These are phyloP conservation scores for Bungarus multicinctus DNA, from an alignment of 2,113 vertebrate genomes.

Conservation along the genomic window DNA sequence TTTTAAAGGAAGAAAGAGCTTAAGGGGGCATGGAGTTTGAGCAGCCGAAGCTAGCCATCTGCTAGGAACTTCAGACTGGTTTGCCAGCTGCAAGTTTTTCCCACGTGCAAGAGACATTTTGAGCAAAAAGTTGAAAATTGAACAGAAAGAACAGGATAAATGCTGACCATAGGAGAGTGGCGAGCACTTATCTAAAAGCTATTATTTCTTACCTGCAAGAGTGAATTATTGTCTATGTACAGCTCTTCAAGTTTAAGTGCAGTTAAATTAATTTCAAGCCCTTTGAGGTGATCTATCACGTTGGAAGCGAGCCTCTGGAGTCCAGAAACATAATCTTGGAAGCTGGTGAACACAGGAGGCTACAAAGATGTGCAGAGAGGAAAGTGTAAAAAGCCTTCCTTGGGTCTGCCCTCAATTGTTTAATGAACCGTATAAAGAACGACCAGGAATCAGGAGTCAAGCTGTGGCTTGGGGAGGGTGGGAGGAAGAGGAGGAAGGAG, in stretches of 20 bases:
- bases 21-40: not conserved
- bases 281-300: constrained; percentile 84
- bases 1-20: not conserved
- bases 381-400: no score
- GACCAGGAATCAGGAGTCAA: not conserved
- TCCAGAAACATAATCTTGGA: constrained; percentile 83
- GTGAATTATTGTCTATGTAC: constrained; percentile 78
- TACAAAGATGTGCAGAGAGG: constrained; percentile 51
- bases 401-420: not conserved
- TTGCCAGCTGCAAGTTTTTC: not conserved
- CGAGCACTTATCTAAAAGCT: not conserved
- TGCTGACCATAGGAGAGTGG: not conserved
- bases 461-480: not conserved
- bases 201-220: constrained; percentile 72
- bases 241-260: constrained; percentile 88
- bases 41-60: not conserved
- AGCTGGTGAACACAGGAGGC: constrained; percentile 87
- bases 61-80: not conserved
- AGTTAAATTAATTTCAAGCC: constrained; percentile 81
- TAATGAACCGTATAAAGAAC: not conserved
- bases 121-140: not conserved
- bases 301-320: constrained; percentile 86
- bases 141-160: not conserved
- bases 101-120: not conserved
- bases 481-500: not conserved